Base-by-base conservation (phyloP, 2,113 vertebrate genomes). In the Archilochus colubris region DNA sequence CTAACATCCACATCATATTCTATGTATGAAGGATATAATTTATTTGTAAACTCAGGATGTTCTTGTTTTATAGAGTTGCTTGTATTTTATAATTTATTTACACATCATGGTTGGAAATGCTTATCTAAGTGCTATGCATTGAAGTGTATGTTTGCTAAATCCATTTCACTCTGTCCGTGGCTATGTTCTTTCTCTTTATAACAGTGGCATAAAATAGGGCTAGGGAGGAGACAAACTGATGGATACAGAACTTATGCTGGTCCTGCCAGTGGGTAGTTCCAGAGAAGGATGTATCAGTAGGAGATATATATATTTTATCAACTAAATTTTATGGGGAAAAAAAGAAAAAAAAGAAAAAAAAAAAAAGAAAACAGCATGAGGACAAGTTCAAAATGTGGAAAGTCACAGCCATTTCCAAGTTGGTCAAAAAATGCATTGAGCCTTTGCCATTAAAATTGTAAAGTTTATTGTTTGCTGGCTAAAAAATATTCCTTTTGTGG, bases 1-100 rank as follows among this genome's bases (percentile, higher is more conserved):
- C 86, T 96, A 91, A 91, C 92, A 96, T 95, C 84, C 89, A 84
- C 97, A 63, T 59, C 92, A 93, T 93, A 68, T 73, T 94, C 93
- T 89, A 90, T 97, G 96, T 97, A 97, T 97, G 97, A 98, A 98
- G 94, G 94, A 96, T 97, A 95, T 97, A 97, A 98, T 98, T 98
- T 98, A 98, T 98, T 98, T 97, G 97, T 98, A 91, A 97, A 96
- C 97, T 98, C 97, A 96, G 97, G 97, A 98, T 97, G 95, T 93
- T 93, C 92, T 91, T 97, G 97, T 97, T 97, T 96, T 95, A 97
- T 91, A 96, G 94, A 97, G 91, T 96, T 87, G 75, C 96, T 97
- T 96, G 97, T 97, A 97, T 98, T 98, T 95, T 97, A 94, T 98
- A 92, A 98, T 98, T 98, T 98, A 98, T 98, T 98, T 98, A 96